A percentile compares a stretch with the other conserved stretches of the same genome.
These are phyloP conservation scores for Oligia fasciuncula DNA, from an alignment of 2,888 invertebrate species.

Conservation along the genomic window DNA sequence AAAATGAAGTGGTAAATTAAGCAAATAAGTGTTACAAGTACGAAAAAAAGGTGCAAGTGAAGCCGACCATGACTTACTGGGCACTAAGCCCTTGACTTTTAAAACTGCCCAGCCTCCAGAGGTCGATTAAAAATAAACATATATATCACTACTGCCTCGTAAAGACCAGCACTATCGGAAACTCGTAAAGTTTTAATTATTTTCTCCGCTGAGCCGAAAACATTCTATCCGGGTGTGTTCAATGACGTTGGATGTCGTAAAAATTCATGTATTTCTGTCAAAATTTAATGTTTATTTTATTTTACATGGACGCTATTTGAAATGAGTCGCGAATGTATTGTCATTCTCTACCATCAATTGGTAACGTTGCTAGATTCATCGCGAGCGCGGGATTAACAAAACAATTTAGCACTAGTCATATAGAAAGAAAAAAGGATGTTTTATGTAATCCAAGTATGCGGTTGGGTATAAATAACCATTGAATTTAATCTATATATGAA, in stretches of 20 bases:
- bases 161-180: conserved; percentile 48
- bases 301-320: conserved; percentile 14
- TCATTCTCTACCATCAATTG: neutral
- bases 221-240: conserved; percentile 29
- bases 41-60: conserved; percentile 33
- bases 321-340: conserved; percentile 3
- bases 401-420: neutral
- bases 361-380: neutral
- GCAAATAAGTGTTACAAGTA: conserved; percentile 36
- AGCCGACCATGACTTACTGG: conserved; percentile 54
- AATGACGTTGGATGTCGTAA: conserved; percentile 42
- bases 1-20: conserved; percentile 1
- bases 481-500: too few species aligned
- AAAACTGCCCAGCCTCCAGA: conserved; percentile 36
- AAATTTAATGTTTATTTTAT: conserved; percentile 49
- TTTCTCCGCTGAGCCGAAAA: conserved; percentile 28
- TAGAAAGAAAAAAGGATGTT: neutral
- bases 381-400: neutral
- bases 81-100: conserved; percentile 61
- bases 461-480: neutral
- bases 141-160: conserved; percentile 41
- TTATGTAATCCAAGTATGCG: neutral
- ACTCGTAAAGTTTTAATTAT: conserved; percentile 56
- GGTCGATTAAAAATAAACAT: conserved; percentile 42
- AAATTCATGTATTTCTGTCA: conserved; percentile 43